These are phyloP conservation scores for Phymanthus crucifer DNA, from an alignment of 92 coral and sea anemone genomes.

Conservation along the genomic window DNA sequence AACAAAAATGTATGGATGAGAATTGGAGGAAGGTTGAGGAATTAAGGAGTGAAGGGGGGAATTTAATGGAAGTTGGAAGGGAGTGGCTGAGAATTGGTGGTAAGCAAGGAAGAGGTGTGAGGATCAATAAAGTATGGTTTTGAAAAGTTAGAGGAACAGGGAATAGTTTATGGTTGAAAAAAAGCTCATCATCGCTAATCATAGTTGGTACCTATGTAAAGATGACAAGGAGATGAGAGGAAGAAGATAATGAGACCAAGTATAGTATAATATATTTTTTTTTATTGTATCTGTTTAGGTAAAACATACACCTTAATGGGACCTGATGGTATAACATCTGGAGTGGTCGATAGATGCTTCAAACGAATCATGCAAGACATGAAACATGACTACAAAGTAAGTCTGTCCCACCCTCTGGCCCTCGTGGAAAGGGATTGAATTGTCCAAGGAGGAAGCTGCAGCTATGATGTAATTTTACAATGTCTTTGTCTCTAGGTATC, in stretches of 20 bases:
- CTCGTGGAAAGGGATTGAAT: not conserved
- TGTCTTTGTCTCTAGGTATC: conserved; percentile 60
- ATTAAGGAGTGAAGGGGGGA: not conserved
- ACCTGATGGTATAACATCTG: conserved; percentile 91
- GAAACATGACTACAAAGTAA: conserved; percentile 84
- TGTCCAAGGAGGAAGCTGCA: too few species aligned
- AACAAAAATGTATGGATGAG: too few species aligned
- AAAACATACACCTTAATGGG: conserved; percentile 97
- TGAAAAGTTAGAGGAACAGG: not conserved
- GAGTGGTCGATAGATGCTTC: conserved; percentile 88
- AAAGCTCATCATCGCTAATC: too few species aligned
- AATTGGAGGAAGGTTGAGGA: not conserved
- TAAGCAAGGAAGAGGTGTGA: not conserved
- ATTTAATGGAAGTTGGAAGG: not conserved
- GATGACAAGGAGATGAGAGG: not conserved
- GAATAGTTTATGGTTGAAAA: not conserved
- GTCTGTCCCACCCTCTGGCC: too few species aligned
- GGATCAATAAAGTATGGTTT: not conserved
- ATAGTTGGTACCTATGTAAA: too few species aligned
- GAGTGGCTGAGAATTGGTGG: too few species aligned
- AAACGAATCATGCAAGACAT: conserved; percentile 81
- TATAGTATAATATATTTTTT: not conserved
- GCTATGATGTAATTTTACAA: too few species aligned
- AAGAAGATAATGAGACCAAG: not conserved
- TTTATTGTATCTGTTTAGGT: too few species aligned